Conservation (phyloP, 2,113 vertebrate species). For the Pseudorhombus dupliciocellatus region DNA sequence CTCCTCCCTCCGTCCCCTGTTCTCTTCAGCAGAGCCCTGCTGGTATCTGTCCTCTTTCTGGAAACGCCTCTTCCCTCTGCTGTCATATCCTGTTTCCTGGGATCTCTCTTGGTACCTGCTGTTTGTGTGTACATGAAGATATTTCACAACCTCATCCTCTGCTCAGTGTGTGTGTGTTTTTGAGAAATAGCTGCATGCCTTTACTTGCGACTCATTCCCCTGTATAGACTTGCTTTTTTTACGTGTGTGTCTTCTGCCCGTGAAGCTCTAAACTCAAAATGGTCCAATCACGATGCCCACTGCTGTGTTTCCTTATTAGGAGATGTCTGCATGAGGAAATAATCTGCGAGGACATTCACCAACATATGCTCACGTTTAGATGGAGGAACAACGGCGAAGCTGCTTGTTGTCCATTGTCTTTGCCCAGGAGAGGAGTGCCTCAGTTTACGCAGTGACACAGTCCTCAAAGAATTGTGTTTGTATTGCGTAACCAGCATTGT, state of each 20-base stretch:
- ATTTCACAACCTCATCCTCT: neutral
- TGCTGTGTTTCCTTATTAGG: slow-evolving; percentile 17
- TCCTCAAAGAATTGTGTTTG: slow-evolving; percentile 1
- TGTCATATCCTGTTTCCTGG: slow-evolving; percentile 81
- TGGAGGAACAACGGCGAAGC: neutral
- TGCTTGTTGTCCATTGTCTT: neutral
- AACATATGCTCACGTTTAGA: neutral
- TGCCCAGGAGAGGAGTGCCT: neutral
- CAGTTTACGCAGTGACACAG: slow-evolving; percentile 14
- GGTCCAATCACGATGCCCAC: slow-evolving; percentile 10
- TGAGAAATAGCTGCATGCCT: slow-evolving; percentile 30
- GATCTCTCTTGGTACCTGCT: slow-evolving; percentile 76
- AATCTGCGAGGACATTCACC: neutral
- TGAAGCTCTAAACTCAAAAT: neutral
- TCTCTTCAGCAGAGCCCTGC: slow-evolving; percentile 65
- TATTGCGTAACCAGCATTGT: slow-evolving; percentile 4
- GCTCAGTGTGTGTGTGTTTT: neutral
- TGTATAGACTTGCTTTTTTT: neutral
- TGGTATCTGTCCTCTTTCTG: slow-evolving; percentile 78
- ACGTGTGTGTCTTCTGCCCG: slow-evolving; percentile 13
- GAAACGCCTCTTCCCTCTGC: slow-evolving; percentile 78
- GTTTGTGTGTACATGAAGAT: slow-evolving; percentile 14
- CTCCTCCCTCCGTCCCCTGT: slow-evolving; percentile 34
- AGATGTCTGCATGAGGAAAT: slow-evolving; percentile 30
- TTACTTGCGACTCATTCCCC: slow-evolving; percentile 15